A percentile compares a stretch with the other conserved stretches of the same genome.
phyloP scores from a whole-genome alignment of 2,113 vertebrate species.

The Neolamprologus falcicula region DNA sequence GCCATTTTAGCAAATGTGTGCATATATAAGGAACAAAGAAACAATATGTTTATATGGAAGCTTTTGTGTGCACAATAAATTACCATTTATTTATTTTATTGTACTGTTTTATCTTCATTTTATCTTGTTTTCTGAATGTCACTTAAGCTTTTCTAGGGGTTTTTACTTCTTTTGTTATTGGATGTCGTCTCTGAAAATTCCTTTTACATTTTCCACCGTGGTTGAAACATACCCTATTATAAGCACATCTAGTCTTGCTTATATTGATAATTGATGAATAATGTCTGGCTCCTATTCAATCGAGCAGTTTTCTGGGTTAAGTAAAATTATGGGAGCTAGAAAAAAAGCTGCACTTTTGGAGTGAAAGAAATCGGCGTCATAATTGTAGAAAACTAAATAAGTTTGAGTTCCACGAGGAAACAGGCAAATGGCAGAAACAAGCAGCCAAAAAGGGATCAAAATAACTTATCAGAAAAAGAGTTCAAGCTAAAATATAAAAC shows the following conservation, averaged over 20 bases:
- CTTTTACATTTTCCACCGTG: neutral
- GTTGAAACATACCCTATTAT: neutral
- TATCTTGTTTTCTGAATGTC: neutral
- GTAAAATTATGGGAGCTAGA: neutral
- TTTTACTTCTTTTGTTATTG: neutral
- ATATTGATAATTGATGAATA: neutral
- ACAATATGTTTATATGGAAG: neutral
- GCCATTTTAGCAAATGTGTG: neutral
- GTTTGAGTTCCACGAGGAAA: neutral
- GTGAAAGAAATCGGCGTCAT: rapidly evolving
- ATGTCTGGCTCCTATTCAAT: neutral
- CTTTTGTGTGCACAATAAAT: neutral
- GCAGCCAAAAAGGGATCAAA: neutral
- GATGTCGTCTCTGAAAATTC: neutral
- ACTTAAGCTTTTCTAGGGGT: neutral
- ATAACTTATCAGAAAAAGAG: neutral
- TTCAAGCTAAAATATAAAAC: neutral
- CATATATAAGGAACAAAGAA: neutral
- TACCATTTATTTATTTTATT: neutral
- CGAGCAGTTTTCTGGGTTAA: neutral
- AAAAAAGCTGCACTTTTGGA: neutral
- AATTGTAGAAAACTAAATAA: neutral
- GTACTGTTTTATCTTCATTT: neutral
- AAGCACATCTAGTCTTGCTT: neutral
- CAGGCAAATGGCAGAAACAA: neutral